phyloP scores from a whole-genome alignment of 2,113 vertebrate species.

The Silurus glanis region DNA sequence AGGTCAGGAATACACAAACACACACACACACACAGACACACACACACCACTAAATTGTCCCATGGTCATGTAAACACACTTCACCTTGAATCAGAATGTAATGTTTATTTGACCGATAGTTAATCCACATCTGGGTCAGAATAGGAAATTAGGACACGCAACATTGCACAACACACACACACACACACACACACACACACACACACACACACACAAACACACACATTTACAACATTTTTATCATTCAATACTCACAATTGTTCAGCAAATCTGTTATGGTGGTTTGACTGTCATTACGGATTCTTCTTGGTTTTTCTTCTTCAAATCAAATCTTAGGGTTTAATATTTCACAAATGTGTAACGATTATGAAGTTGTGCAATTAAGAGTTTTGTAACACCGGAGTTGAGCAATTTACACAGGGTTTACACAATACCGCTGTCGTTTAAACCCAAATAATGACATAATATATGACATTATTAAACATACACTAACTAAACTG shows the following conservation, averaged over 20 bases:
- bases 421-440: too few species aligned
- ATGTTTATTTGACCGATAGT: conserved; percentile 22
- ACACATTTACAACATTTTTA: neutral
- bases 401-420: neutral
- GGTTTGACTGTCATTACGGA: neutral
- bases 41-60: neutral
- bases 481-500: too few species aligned
- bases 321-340: neutral
- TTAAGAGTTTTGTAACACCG: neutral
- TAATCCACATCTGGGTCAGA: conserved; percentile 15
- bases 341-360: neutral
- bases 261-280: neutral
- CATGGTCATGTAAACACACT: neutral
- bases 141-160: neutral
- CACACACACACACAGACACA: conserved; percentile 17
- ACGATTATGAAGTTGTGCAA: neutral
- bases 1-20: neutral
- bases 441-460: too few species aligned
- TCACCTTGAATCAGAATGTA: conserved; percentile 14
- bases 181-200: too few species aligned
- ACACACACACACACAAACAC: too few species aligned
- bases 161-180: neutral
- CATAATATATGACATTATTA: too few species aligned
- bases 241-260: neutral
- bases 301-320: neutral